phyloP scores from a whole-genome alignment of 2,797 vertebrate genomes.

The Clarias fuscus region DNA sequence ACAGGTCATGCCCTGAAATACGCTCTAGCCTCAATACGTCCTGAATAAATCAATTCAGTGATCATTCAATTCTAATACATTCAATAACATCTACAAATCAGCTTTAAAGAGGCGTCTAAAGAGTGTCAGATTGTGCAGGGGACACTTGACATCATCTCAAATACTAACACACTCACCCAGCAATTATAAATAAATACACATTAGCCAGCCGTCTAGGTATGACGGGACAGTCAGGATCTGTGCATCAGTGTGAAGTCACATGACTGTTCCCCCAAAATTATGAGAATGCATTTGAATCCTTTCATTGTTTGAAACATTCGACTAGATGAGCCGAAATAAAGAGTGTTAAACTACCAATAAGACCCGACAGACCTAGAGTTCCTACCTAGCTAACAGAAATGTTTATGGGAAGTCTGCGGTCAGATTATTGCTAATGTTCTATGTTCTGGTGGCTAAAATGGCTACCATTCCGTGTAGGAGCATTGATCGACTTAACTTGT shows the following conservation, averaged over 20 bases:
- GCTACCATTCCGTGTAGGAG: neutral
- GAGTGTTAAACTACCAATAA: neutral
- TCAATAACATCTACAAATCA: neutral
- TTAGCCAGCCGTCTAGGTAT: neutral
- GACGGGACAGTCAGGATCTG: neutral
- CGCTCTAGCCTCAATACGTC: conserved; percentile 31
- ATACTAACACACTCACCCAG: neutral
- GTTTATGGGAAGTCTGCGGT: neutral
- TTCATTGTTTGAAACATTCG: neutral
- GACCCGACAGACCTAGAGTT: neutral
- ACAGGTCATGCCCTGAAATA: neutral
- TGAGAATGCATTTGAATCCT: no score
- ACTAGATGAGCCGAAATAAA: neutral
- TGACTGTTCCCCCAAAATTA: neutral
- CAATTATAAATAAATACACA: neutral
- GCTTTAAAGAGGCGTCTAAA: neutral
- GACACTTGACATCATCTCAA: no score
- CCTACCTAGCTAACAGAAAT: neutral
- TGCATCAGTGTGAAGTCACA: neutral
- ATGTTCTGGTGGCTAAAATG: neutral
- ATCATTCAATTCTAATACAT: neutral
- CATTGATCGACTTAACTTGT: neutral
- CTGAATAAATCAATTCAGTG: neutral
- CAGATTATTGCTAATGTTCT: neutral
- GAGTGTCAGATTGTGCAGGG: no score